Evolutionary conservation across 2,888 invertebrate genomes (phyloP).

Genomic region (Megalurothrips usitatus): DNA sequence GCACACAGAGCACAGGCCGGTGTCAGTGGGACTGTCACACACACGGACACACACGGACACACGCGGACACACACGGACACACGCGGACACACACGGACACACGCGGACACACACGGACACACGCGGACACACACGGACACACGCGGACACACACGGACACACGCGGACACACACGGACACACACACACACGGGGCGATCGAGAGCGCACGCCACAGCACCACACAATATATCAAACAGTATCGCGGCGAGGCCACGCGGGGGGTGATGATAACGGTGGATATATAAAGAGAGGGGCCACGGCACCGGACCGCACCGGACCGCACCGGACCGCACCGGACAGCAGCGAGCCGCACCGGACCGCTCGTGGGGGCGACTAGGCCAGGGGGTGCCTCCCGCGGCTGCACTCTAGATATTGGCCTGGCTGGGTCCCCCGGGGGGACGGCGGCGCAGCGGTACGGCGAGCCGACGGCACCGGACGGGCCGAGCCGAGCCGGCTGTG

Average conservation of each 20-base stretch:
- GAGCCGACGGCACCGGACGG: not conserved
- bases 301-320: not conserved
- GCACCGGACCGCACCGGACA: not conserved
- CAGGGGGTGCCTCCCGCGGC: not conserved
- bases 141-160: not conserved
- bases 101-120: no score
- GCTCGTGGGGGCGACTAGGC: not conserved
- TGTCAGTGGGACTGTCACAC: not conserved
- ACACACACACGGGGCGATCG: not conserved
- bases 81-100: not conserved
- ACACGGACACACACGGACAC: not conserved
- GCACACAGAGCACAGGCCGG: conserved; percentile 27
- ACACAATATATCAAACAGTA: not conserved
- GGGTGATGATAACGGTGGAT: not conserved
- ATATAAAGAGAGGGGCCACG: not conserved
- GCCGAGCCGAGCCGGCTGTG: not conserved
- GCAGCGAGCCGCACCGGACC: not conserved
- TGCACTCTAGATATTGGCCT: not conserved
- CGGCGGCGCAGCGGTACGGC: not conserved
- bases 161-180: not conserved
- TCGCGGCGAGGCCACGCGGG: not conserved
- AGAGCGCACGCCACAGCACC: not conserved
- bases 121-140: not conserved
- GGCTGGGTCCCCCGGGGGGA: not conserved
- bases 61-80: not conserved